phyloP scores from a whole-genome alignment of 2,888 invertebrate species.

The Synergus laeviventris region DNA sequence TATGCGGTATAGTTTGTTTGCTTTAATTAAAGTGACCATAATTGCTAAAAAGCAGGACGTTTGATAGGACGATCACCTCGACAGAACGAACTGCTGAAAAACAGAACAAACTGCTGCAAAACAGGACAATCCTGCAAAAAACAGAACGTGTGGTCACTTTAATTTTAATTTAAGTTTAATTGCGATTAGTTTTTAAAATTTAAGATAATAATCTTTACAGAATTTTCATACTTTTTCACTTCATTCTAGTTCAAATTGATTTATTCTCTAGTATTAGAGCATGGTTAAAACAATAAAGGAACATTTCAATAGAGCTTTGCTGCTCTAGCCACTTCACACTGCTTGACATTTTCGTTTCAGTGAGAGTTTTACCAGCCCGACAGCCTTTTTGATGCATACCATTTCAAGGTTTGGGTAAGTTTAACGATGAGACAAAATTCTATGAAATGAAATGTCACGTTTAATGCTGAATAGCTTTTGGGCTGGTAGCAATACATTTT shows the following conservation, averaged over 20 bases:
- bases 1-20: neutral
- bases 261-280: slow-evolving; percentile 38
- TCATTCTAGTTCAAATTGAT: neutral
- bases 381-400: slow-evolving; percentile 85
- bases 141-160: no score
- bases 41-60: no score
- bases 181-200: neutral
- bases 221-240: neutral
- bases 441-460: slow-evolving; percentile 60
- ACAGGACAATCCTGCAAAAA: no score
- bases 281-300: slow-evolving; percentile 42
- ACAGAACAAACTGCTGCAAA: no score
- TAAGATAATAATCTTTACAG: neutral
- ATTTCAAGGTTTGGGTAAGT: slow-evolving; percentile 87
- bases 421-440: slow-evolving; percentile 67
- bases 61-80: no score
- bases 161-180: neutral
- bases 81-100: no score
- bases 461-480: slow-evolving; percentile 68
- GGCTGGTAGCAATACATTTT: slow-evolving; percentile 62
- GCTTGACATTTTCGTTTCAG: slow-evolving; percentile 81
- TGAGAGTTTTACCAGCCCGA: slow-evolving; percentile 82
- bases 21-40: no score
- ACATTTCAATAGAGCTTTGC: slow-evolving; percentile 61
- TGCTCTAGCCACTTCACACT: slow-evolving; percentile 70